These are phyloP conservation scores for Drosophila gaucha DNA, from an alignment of 2,888 invertebrate species.

Conservation along the genomic window DNA sequence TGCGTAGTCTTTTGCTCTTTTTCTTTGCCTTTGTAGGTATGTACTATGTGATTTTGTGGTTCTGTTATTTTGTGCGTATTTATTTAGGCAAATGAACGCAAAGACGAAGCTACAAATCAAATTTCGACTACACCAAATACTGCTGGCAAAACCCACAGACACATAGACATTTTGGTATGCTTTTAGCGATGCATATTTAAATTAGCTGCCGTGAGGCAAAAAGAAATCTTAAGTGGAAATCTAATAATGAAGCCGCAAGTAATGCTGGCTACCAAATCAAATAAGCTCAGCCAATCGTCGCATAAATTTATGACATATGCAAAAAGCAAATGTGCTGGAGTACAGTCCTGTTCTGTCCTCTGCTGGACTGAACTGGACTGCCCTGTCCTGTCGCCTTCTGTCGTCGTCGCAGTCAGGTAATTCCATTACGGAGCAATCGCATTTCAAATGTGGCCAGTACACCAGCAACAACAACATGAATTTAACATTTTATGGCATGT, in stretches of 20 bases:
- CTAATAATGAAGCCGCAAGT: constrained; percentile 50
- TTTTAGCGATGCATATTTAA: constrained; percentile 48
- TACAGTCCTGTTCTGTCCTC: constrained; percentile 3
- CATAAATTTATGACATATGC: constrained; percentile 71
- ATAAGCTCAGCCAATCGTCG: constrained; percentile 72
- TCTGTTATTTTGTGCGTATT: constrained; percentile 27
- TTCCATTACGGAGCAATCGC: constrained; percentile 66
- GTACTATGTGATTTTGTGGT: constrained; percentile 16
- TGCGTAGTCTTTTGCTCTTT: constrained; percentile 18
- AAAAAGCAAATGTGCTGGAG: constrained; percentile 22
- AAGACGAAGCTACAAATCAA: constrained; percentile 48
- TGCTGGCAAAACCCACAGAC: background rate
- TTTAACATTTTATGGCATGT: constrained; percentile 23
- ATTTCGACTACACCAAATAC: constrained; percentile 35
- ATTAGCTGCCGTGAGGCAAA: constrained; percentile 38
- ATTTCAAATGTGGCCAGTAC: constrained; percentile 44
- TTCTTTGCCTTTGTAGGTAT: background rate
- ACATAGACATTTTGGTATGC: constrained; percentile 27
- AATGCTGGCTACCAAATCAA: constrained; percentile 59
- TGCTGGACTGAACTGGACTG: background rate
- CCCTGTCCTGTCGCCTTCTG: background rate
- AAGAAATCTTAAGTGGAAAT: constrained; percentile 53
- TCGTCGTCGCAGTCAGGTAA: constrained; percentile 51
- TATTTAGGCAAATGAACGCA: constrained; percentile 51
- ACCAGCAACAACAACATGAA: constrained; percentile 13